Evolutionary conservation across 2,113 vertebrate species (phyloP).

Genomic region (Gavialis gangeticus): DNA sequence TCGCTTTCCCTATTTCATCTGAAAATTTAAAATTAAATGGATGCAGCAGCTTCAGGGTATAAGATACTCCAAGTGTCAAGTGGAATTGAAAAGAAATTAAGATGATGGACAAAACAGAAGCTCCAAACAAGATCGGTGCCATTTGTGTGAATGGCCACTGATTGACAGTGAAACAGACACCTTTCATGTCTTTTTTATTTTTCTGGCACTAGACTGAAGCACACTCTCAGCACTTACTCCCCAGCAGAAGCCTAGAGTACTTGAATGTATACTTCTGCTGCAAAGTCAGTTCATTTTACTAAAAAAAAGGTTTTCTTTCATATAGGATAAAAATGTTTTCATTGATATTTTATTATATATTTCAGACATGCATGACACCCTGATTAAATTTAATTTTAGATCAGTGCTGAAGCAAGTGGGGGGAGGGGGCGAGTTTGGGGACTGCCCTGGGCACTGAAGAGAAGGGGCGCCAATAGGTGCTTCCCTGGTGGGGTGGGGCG

Average conservation of each 20-base stretch:
- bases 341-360: conserved; percentile 10
- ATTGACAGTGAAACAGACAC: background rate
- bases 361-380: background rate
- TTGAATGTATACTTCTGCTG: background rate
- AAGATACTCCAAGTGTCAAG: conserved; percentile 14
- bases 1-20: conserved; percentile 41
- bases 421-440: too few species aligned
- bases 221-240: background rate
- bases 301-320: background rate
- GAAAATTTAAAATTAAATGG: conserved; percentile 57
- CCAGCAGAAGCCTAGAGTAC: background rate
- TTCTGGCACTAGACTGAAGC: background rate
- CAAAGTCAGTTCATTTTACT: background rate
- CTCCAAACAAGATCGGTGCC: background rate
- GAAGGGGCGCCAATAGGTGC: too few species aligned
- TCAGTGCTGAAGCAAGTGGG: background rate
- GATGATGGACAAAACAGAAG: background rate
- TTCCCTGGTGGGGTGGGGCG: too few species aligned
- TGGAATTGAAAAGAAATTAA: conserved; percentile 11
- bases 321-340: background rate
- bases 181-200: conserved; percentile 31
- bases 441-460: too few species aligned
- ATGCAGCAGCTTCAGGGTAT: background rate
- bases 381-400: background rate
- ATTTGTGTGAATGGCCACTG: background rate